Percentiles rank a stretch among this genome's conserved stretches.
Evolutionary conservation across 2,113 vertebrate species (phyloP).

Genomic region (Urocynchramus pylzowi): DNA sequence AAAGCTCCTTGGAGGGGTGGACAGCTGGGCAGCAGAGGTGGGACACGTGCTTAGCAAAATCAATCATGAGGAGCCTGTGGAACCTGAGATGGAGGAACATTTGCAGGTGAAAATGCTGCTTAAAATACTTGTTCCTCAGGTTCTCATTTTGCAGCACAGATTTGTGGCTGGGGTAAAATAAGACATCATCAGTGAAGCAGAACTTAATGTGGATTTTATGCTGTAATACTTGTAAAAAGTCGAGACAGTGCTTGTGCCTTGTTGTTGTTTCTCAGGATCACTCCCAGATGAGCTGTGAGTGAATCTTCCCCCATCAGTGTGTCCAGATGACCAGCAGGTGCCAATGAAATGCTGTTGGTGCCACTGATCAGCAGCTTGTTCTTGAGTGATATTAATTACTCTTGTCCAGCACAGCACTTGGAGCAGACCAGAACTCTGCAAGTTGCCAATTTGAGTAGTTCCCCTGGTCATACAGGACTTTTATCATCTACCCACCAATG

Average conservation of each 20-base stretch:
- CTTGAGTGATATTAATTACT: neutral
- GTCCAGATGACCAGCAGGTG: neutral
- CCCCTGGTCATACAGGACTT: neutral
- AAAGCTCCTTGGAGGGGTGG: constrained; percentile 23
- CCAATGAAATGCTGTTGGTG: neutral
- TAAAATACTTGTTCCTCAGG: neutral
- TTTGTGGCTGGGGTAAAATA: neutral
- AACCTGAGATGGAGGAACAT: neutral
- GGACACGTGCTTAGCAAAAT: neutral
- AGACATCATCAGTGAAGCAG: neutral
- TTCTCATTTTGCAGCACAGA: neutral
- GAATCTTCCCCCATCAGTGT: neutral
- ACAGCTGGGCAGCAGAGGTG: constrained; percentile 58
- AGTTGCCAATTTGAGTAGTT: neutral
- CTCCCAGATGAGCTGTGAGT: neutral
- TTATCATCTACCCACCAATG: neutral
- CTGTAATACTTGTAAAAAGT: neutral
- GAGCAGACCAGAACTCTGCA: neutral
- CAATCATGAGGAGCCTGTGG: neutral
- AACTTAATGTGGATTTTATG: neutral
- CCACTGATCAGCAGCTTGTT: neutral
- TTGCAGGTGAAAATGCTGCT: constrained; percentile 61
- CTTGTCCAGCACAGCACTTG: neutral
- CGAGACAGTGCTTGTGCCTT: neutral
- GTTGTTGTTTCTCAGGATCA: neutral